Evolutionary conservation across 2,113 vertebrate genomes (phyloP).

Genomic region (Antechinus stuartii): DNA sequence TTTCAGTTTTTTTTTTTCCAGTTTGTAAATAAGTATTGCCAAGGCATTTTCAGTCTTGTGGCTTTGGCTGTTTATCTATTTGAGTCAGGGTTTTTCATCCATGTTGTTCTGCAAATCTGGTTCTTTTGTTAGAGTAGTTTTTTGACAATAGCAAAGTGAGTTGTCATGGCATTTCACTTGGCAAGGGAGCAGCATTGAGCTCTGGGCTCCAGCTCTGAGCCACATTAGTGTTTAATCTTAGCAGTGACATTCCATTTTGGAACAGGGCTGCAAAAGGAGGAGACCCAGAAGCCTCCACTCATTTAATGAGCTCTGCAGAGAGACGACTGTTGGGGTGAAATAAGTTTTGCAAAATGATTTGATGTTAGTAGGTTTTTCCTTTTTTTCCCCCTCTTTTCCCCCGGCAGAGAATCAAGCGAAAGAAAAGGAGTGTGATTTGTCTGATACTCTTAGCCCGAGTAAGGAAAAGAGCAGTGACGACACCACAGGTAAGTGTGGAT

Average conservation of each 20-base stretch:
- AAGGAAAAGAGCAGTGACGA: conserved; percentile 99
- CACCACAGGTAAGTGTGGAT: conserved; percentile 90
- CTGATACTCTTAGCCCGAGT: conserved; percentile 98
- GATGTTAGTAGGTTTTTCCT: conserved; percentile 68
- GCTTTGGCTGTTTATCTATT: conserved; percentile 65
- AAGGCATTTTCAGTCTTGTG: conserved; percentile 16
- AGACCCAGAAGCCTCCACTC: conserved; percentile 50
- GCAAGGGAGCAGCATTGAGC: conserved; percentile 78
- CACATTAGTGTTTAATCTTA: conserved; percentile 71
- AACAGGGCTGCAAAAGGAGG: conserved; percentile 70
- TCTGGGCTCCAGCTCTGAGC: conserved; percentile 75
- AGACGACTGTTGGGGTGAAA: conserved; percentile 31
- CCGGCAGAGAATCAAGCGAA: conserved; percentile 92
- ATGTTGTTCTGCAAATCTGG: conserved; percentile 74
- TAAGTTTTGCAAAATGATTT: conserved; percentile 52
- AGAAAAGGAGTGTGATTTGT: conserved; percentile 96
- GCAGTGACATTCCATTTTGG: conserved; percentile 80
- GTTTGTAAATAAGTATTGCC: conserved; percentile 32
- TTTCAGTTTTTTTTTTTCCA: conserved; percentile 5
- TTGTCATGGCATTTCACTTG: conserved; percentile 82
- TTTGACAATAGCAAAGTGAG: conserved; percentile 77
- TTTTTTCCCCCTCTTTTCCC: conserved; percentile 52
- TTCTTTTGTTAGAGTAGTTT: conserved; percentile 78
- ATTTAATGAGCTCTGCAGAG: conserved; percentile 54
- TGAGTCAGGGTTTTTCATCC: conserved; percentile 72